Evolutionary conservation across 2,113 vertebrate genomes (phyloP).

Genomic region (Syngnathus scovelli): DNA sequence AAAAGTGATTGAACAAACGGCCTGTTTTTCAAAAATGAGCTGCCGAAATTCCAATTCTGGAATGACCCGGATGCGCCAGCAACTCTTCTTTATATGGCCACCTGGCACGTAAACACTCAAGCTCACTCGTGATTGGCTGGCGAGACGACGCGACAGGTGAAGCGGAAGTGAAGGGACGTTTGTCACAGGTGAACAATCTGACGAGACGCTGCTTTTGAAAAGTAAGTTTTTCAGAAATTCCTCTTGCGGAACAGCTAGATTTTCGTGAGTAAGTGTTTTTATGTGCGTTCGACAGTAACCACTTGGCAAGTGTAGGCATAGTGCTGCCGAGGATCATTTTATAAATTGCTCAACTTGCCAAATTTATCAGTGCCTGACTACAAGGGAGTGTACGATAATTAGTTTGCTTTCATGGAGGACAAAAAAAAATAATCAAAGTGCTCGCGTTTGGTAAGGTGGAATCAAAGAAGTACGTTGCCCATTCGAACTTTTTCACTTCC

Average conservation of each 20-base stretch:
- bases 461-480: no score
- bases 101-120: background rate
- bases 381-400: background rate
- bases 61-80: background rate
- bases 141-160: conserved; percentile 9
- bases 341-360: background rate
- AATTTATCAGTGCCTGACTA: background rate
- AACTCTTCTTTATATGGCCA: background rate
- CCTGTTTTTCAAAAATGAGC: no score
- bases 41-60: background rate
- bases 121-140: background rate
- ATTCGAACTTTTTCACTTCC: background rate
- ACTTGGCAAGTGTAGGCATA: no score
- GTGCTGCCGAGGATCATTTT: background rate
- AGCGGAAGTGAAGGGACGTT: conserved; percentile 27
- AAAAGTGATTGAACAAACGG: no score
- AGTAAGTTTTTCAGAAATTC: conserved; percentile 16
- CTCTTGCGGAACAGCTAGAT: no score
- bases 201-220: background rate
- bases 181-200: conserved; percentile 18
- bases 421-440: background rate
- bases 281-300: background rate
- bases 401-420: background rate
- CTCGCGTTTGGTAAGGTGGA: no score
- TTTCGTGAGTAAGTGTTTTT: background rate